Evolutionary conservation across 1,140 invertebrate genomes (phyloP), one percentile per base, ranked within the genome.

Genomic region (Dryas iulia): DNA sequence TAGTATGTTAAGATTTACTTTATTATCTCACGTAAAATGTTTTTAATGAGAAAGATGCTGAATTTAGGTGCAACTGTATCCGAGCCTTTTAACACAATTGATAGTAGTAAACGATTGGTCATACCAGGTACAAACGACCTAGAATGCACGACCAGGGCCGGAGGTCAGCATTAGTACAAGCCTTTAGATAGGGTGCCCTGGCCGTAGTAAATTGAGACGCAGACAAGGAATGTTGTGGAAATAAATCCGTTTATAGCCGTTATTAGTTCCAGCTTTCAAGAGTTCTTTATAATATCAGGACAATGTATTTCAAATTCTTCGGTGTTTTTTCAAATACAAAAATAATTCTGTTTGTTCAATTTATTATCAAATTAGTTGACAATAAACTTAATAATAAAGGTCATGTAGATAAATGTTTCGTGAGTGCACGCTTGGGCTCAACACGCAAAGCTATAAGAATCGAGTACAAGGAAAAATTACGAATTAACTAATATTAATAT

Each of bases 371-470:
- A 39, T n/a, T 39, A n/a, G n/a, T 14, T 14, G n/a, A 14, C 12
- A 35, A 68, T 53, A 47, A 61, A 53, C 30, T 28, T 30, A 25
- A 59, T 53, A 58, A 58, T 30, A 52, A 47, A 47, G 39, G 39
- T 21, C 18, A 47, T 47, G 7, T 47, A 8, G 14, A 47, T 14
- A 14, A 47, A 47, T 21, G 39, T 47, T 83, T 88, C 86, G 86
- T 88, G 86, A 88, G 81, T 78, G 78, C 67, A 72, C 78, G 72
- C 75, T 76, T 67, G 59, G 56, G 65, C 72, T 75, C 78, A 81
- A 87, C 88, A 90, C 86, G 88, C 83, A 80, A 89, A 74, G 72
- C 74, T 78, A 61, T 58, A 39, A 81, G 72, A 82, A 87, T 85
- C 82, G 78, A 76, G 84, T 72, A 87, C 87, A 89, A 88, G 86